Evolutionary conservation across 2,797 vertebrate genomes (phyloP), one percentile per base, ranked within the genome.

Genomic region (Jordanella pulchra): DNA sequence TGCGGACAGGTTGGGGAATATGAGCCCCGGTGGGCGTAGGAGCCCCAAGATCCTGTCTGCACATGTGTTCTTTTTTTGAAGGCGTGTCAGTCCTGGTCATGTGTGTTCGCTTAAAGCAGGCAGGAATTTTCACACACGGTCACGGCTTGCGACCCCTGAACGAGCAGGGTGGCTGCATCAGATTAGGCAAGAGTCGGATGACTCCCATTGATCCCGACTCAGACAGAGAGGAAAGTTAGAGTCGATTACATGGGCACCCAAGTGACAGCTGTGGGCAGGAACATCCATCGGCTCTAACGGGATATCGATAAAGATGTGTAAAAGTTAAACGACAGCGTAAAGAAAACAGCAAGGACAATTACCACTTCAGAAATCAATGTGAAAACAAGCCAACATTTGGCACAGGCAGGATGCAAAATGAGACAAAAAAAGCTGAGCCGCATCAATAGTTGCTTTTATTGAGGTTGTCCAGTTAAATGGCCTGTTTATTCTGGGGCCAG

Each of bases 401-500:
- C 76, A 48, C 80, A 39, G 69, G 65, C 47, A 4, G 53, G 70
- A 73, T 45, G 73, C 12, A 6, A 81, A 79, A 84, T 75, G 80
- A 83, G 25, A 21, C 69, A 25, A 63, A 54, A 68, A 72, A 79
- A 73, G 55, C 23, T 17, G 78, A 72, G 75, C 73, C 27, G 76
- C 85, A 86, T 90, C 84, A 90, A 89, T 85, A 83, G 84, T 63
- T 68, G 80, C 89, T 84, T 91, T 92, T 82, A 89, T 89, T 80
- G 75, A 65, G 63, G 81, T 81, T 77, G 86, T 84, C 87, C 82
- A 83, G 85, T 88, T 81, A 88, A 90, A 90, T 81, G 76, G 81
- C 82, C 87, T 86, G 90, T 89, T 92, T 91, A 90, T 90, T 91
- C 87, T 78, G 76, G 25, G 81, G 86, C 92, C 91, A 90, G 83